Evolutionary conservation across 2,797 vertebrate genomes (phyloP), one percentile per base, ranked within the genome.

Genomic region (Buceros bicornis): DNA sequence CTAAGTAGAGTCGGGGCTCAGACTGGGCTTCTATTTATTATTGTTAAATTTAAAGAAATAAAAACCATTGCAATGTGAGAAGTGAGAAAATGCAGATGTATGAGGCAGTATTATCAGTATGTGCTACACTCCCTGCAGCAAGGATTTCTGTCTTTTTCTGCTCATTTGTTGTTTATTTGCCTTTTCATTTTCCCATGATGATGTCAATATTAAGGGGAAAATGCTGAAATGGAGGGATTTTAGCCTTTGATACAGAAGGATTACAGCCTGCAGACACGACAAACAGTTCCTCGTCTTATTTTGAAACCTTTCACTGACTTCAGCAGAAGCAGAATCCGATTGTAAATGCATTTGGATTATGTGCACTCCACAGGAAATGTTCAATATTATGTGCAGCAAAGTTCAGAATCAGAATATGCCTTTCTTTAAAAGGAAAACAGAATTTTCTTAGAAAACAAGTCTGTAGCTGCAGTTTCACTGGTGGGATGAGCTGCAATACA

Each of bases 141-240:
- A 84, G 16, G 48, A 77, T 40, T 95, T 88, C 40, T 89, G 20
- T 50, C 57, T 81, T 47, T 83, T 91, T 93, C 54, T 87, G 67
- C 31, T 91, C 16, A 14, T 88, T 93, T 88, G n/a, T 17, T 82
- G 20, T 86, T 92, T 95, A 76, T 88, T 93, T 93, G 60, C 31
- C 66, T 94, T 91, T 82, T 82, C 31, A 60, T 92, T 93, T 87
- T 51, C 67, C 29, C 53, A 56, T 47, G 50, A 29, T 77, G 15
- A 70, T 87, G 45, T 31, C 53, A 57, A 24, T 54, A 71, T 47
- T 57, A 87, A 84, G 16, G 48, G 60, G 14, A 74, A 87, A 88
- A 62, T 12, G 37, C 31, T 73, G 43, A 93, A 89, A 80, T 1
- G 0, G 29, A 60, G 33, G 40, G 42, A 20, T 80, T 84, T 94